These are phyloP conservation scores for Arnoldichthys spilopterus DNA, from an alignment of 2,797 vertebrate species.

Conservation along the genomic window DNA sequence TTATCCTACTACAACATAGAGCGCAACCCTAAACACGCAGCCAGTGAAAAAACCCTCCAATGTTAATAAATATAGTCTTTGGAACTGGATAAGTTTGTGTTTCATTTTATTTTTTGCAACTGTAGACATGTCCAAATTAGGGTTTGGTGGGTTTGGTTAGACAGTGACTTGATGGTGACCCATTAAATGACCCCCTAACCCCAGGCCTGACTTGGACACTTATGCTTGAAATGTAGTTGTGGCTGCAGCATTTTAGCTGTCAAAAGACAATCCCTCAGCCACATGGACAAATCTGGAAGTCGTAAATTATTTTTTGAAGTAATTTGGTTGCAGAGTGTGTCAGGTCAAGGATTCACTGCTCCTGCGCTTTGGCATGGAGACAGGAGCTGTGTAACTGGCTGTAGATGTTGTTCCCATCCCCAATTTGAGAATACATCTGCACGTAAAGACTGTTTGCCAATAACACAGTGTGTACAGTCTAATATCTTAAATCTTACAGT, in stretches of 20 bases:
- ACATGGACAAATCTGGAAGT: slow-evolving; percentile 15
- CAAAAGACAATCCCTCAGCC: background rate
- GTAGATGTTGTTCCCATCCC: slow-evolving; percentile 15
- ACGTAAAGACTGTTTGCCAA: background rate
- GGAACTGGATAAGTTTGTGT: too few relatives aligned
- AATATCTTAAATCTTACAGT: background rate
- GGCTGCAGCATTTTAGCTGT: slow-evolving; percentile 14
- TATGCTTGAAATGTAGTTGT: background rate
- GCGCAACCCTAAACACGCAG: too few relatives aligned
- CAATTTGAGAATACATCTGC: slow-evolving; percentile 18
- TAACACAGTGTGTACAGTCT: slow-evolving; percentile 11
- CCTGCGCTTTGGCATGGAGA: background rate
- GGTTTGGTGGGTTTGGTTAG: too few relatives aligned
- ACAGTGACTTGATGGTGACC: too few relatives aligned
- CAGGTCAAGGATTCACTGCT: slow-evolving; percentile 4
- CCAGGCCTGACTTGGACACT: background rate
- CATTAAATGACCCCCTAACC: too few relatives aligned
- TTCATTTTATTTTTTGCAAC: too few relatives aligned
- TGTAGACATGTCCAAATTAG: too few relatives aligned
- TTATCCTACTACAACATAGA: too few relatives aligned
- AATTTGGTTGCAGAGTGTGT: slow-evolving; percentile 18
- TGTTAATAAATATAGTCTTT: too few relatives aligned
- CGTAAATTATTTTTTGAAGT: slow-evolving; percentile 18
- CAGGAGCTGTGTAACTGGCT: slow-evolving; percentile 14
- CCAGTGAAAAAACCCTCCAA: too few relatives aligned